Conservation (phyloP, 2,113 vertebrate genomes). For the Chionomys nivalis region DNA sequence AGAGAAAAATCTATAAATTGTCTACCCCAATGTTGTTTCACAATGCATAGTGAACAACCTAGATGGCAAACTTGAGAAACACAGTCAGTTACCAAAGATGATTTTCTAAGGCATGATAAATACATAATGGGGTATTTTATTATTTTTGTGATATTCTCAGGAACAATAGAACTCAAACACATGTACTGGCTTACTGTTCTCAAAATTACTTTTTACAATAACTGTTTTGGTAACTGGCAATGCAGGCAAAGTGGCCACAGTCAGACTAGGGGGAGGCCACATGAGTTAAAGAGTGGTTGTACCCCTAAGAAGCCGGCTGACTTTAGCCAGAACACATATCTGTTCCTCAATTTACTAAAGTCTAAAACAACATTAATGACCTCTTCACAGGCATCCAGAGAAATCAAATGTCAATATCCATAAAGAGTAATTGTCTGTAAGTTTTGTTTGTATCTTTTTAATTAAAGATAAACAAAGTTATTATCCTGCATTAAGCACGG, state of each 20-base stretch:
- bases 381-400: background rate
- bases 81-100: background rate
- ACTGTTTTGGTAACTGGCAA: background rate
- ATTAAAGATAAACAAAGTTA: background rate
- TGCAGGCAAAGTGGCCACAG: background rate
- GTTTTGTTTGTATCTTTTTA: background rate
- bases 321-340: background rate
- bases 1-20: background rate
- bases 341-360: background rate
- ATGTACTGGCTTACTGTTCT: background rate
- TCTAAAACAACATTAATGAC: background rate
- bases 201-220: background rate
- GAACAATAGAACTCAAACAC: background rate
- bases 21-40: background rate
- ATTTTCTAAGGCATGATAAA: background rate
- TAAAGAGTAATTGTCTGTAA: background rate
- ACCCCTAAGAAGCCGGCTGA: background rate
- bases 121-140: background rate
- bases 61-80: background rate
- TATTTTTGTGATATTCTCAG: background rate
- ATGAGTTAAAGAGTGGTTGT: background rate
- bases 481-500: background rate
- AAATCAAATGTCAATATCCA: background rate
- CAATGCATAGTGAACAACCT: background rate
- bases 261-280: background rate